Percentiles rank a stretch among this genome's conserved stretches.
Evolutionary conservation across 2,797 vertebrate species (phyloP).

Genomic region (Botia kubotai): DNA sequence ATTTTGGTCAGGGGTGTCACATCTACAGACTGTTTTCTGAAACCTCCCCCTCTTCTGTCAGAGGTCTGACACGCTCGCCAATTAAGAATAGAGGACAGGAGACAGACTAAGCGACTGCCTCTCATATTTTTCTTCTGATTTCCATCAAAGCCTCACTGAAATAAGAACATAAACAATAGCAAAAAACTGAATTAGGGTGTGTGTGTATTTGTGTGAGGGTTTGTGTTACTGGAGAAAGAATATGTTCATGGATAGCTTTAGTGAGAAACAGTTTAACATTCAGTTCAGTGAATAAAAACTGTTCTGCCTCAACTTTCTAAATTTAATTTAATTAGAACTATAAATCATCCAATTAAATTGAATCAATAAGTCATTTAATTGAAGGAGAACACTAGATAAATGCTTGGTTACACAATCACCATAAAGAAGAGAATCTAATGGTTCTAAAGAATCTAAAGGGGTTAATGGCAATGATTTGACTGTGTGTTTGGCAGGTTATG

Average conservation of each 20-base stretch:
- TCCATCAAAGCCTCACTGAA: background rate
- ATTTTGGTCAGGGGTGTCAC: background rate
- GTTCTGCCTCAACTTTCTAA: background rate
- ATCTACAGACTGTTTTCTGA: background rate
- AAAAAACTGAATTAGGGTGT: background rate
- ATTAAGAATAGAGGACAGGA: background rate
- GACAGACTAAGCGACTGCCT: no score
- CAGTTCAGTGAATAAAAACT: background rate
- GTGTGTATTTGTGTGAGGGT: background rate
- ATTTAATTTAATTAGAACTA: background rate
- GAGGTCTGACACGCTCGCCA: background rate
- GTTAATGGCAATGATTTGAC: background rate
- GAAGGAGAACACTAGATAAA: background rate
- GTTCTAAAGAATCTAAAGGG: no score
- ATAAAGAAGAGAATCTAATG: background rate
- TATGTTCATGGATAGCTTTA: background rate
- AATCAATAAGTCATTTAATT: background rate
- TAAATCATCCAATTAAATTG: background rate
- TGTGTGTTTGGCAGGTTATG: conserved; percentile 68
- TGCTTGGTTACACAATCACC: background rate
- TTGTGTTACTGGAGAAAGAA: background rate
- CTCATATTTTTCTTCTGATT: background rate
- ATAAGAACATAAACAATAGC: background rate
- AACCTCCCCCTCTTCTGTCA: background rate
- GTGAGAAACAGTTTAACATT: background rate